These are phyloP conservation scores for Hypanus sabinus DNA, from an alignment of 2,113 vertebrate genomes.

Conservation along the genomic window DNA sequence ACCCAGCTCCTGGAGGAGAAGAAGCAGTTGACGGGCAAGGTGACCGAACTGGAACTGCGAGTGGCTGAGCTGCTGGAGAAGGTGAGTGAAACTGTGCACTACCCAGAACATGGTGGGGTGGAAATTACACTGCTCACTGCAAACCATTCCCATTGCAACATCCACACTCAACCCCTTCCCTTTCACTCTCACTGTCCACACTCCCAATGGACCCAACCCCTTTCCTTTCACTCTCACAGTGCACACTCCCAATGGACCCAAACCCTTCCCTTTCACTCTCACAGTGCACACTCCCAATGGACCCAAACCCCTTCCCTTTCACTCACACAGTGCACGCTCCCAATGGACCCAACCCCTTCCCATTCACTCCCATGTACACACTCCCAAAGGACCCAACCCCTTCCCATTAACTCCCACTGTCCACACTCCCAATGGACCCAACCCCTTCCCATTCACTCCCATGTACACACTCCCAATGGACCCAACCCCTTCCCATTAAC, in stretches of 20 bases:
- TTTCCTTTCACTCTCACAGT: not conserved
- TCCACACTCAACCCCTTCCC: not conserved
- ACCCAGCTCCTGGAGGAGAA: slow-evolving; percentile 58
- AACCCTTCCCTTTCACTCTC: not conserved
- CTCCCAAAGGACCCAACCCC: not conserved
- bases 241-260: not conserved
- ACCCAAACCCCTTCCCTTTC: not conserved
- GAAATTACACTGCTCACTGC: not conserved
- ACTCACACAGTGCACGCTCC: not conserved
- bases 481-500: not conserved
- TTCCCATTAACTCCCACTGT: not conserved
- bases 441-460: not conserved
- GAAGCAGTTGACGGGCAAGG: slow-evolving; percentile 52
- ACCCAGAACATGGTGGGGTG: not conserved
- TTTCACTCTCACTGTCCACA: not conserved
- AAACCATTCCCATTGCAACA: not conserved
- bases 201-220: not conserved
- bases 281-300: not conserved
- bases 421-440: not conserved
- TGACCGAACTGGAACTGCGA: slow-evolving; percentile 55
- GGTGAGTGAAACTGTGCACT: slow-evolving; percentile 45
- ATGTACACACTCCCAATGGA: not conserved
- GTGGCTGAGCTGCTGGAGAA: slow-evolving; percentile 52
- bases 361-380: not conserved
- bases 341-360: not conserved